A percentile compares a stretch with the other conserved stretches of the same genome.
These are phyloP conservation scores for Emesis furor DNA, from an alignment of 2,888 invertebrate species.

Conservation along the genomic window DNA sequence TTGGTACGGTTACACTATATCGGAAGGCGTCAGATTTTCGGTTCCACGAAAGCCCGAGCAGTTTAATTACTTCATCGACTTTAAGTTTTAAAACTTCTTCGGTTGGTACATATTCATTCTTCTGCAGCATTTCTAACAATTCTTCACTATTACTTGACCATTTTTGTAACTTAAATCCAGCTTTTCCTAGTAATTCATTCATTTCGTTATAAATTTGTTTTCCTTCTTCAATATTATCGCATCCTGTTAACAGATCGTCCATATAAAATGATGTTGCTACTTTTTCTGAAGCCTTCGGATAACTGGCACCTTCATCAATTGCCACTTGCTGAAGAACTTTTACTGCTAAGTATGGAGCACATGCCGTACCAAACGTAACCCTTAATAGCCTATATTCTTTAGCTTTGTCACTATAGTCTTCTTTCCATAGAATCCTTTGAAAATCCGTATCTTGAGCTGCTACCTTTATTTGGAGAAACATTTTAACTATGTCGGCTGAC, in stretches of 20 bases:
- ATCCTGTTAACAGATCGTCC: constrained; percentile 41
- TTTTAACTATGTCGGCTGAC: neutral
- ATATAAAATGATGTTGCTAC: constrained; percentile 18
- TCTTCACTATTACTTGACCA: too few relatives aligned
- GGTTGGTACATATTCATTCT: constrained; percentile 21
- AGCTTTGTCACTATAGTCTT: neutral
- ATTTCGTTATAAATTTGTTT: constrained; percentile 23
- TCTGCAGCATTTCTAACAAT: constrained; percentile 9
- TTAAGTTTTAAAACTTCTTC: neutral
- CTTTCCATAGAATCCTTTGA: constrained; percentile 17
- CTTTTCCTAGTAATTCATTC: neutral
- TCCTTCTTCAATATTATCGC: constrained; percentile 24
- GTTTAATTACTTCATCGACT: constrained; percentile 27
- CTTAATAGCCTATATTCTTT: neutral
- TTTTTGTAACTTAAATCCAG: too few relatives aligned
- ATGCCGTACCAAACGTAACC: constrained; percentile 22
- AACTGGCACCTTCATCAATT: neutral
- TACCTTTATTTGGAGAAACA: neutral
- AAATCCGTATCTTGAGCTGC: neutral
- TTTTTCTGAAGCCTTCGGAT: constrained; percentile 1
- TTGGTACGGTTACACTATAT: constrained; percentile 56
- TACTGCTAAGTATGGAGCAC: constrained; percentile 23
- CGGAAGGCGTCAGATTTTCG: constrained; percentile 61
- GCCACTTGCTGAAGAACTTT: constrained; percentile 10
- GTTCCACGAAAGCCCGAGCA: constrained; percentile 74